Conservation (phyloP, 1,140 invertebrate genomes). For the Metaphire vulgaris region DNA sequence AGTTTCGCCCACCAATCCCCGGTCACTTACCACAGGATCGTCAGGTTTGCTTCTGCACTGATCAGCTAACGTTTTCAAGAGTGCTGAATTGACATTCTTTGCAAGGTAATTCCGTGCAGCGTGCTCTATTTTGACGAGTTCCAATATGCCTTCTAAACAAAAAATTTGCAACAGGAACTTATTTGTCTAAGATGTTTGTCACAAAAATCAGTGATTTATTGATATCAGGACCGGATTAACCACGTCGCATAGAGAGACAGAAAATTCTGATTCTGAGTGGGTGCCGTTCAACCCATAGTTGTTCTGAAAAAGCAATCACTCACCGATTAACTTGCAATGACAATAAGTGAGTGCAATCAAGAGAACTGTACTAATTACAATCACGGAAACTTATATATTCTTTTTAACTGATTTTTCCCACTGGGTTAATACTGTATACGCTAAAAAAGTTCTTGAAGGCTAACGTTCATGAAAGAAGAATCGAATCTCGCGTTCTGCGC, state of each 20-base stretch:
- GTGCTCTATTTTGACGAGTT: neutral
- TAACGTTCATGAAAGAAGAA: slow-evolving; percentile 80
- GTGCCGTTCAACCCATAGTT: neutral
- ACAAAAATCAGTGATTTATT: neutral
- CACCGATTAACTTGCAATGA: neutral
- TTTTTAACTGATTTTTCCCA: neutral
- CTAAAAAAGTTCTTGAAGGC: slow-evolving; percentile 26
- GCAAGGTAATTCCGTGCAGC: neutral
- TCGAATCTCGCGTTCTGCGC: slow-evolving; percentile 54
- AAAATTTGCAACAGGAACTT: neutral
- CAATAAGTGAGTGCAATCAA: neutral
- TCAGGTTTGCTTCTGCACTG: neutral
- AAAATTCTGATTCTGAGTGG: neutral
- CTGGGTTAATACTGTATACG: neutral
- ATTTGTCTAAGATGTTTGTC: neutral
- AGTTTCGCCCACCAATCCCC: neutral
- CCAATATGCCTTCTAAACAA: neutral
- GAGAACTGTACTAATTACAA: neutral
- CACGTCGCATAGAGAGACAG: neutral
- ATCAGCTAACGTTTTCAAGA: neutral
- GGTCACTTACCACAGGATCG: neutral
- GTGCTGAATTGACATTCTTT: neutral
- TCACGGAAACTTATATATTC: neutral
- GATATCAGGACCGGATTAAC: neutral
- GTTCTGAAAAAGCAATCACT: neutral